Evolutionary conservation across 1,140 invertebrate species (phyloP).

Genomic region (Odontomachus brunneus): DNA sequence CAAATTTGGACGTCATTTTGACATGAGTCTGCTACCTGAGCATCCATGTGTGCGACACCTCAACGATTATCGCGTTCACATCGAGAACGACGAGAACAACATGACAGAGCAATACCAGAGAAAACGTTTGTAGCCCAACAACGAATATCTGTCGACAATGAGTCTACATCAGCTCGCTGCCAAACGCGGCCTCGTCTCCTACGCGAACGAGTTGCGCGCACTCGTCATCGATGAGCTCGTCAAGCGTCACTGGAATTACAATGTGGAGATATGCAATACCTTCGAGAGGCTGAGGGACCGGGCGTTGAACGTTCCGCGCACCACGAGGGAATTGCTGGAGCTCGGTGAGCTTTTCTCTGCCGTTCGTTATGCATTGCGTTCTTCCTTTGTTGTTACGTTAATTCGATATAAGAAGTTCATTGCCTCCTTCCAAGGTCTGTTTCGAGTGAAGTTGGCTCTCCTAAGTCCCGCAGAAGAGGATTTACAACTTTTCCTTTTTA

Average conservation of each 20-base stretch:
- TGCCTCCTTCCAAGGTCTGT: background rate
- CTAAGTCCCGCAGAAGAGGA: background rate
- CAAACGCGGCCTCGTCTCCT: conserved; percentile 81
- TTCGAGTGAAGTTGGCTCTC: too few relatives aligned
- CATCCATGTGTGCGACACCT: too few relatives aligned
- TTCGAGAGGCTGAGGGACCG: conserved; percentile 84
- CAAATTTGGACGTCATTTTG: too few relatives aligned
- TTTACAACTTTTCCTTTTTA: background rate
- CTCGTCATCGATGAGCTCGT: conserved; percentile 85
- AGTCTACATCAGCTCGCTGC: conserved; percentile 74
- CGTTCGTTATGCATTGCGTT: background rate
- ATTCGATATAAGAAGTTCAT: conserved; percentile 53
- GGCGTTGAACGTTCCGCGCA: conserved; percentile 84
- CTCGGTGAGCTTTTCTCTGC: conserved; percentile 71
- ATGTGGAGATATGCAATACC: conserved; percentile 87
- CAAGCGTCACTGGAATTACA: conserved; percentile 85
- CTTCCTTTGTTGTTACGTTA: conserved; percentile 71
- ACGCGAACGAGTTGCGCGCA: conserved; percentile 82
- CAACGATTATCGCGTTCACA: background rate
- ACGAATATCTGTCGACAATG: conserved; percentile 84
- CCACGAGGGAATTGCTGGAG: conserved; percentile 90
- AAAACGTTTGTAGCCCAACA: conserved; percentile 79
- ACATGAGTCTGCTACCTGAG: too few relatives aligned
- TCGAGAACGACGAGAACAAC: background rate
- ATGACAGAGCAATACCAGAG: background rate